A percentile compares a stretch with the other conserved stretches of the same genome.
Conservation (phyloP, 37 sponge, comb jelly and placozoan genomes). For the Sycon ciliatum region DNA sequence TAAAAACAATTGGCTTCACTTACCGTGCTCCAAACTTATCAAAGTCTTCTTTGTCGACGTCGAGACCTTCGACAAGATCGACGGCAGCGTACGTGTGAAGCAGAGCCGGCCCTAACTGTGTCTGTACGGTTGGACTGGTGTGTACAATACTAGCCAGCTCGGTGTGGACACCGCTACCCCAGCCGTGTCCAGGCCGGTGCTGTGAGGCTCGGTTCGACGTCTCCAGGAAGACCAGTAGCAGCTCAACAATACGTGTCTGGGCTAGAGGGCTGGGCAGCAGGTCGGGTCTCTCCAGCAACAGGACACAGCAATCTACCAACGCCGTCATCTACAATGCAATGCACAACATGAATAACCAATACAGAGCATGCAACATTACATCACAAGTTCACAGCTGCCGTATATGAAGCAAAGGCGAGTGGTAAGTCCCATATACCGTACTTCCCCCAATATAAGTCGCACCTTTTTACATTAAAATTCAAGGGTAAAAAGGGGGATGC, state of each 20-base stretch:
- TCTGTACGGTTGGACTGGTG: constrained; percentile 55
- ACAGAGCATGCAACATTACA: too few species aligned
- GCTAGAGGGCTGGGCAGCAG: constrained; percentile 58
- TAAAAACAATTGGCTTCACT: not conserved
- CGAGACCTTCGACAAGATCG: constrained; percentile 69
- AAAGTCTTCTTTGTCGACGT: constrained; percentile 85
- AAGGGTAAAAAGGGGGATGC: too few species aligned
- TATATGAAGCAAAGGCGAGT: too few species aligned
- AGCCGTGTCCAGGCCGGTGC: too few species aligned
- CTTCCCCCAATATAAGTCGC: too few species aligned
- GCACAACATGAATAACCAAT: constrained; percentile 1
- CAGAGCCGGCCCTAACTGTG: constrained; percentile 69
- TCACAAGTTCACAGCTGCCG: too few species aligned
- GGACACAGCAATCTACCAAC: constrained; percentile 68
- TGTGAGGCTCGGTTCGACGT: constrained; percentile 38
- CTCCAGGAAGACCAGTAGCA: constrained; percentile 51
- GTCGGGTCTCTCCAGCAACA: constrained; percentile 58
- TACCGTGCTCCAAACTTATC: constrained; percentile 72
- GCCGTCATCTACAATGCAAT: constrained; percentile 45
- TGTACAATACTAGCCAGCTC: constrained; percentile 64
- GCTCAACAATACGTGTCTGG: constrained; percentile 55
- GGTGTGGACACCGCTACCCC: constrained; percentile 49
- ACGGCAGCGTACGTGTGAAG: constrained; percentile 69
- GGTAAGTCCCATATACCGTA: too few species aligned
- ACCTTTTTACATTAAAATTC: too few species aligned